Conservation (phyloP, 2,113 vertebrate genomes). For the Zosterops hypoxanthus region DNA sequence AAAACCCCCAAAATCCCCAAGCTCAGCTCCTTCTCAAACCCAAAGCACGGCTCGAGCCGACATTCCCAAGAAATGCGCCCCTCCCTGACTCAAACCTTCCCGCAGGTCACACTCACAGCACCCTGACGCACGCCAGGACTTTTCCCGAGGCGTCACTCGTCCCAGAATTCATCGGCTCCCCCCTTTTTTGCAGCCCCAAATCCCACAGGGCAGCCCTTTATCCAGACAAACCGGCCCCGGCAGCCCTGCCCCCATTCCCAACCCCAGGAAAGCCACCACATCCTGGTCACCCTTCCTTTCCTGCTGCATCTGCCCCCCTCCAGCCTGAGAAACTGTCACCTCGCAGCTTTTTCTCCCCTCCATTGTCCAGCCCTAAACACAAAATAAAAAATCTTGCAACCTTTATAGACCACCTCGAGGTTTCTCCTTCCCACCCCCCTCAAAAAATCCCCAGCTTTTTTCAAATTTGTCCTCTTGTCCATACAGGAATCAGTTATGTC, state of each 20-base stretch:
- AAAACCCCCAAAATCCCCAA: neutral
- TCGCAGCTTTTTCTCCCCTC: neutral
- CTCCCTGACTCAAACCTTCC: neutral
- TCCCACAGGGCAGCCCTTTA: neutral
- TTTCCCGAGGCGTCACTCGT: neutral
- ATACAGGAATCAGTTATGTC: no score
- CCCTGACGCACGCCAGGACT: neutral
- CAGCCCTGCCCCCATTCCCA: slow-evolving; percentile 9
- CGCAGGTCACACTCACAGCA: neutral
- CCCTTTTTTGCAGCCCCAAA: neutral
- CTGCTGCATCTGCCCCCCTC: neutral
- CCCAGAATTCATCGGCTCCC: neutral
- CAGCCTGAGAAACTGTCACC: neutral
- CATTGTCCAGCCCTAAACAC: neutral
- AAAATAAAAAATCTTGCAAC: neutral
- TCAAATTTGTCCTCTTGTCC: neutral
- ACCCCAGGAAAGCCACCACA: slow-evolving; percentile 46
- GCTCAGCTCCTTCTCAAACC: neutral
- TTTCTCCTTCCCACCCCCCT: no score
- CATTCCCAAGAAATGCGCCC: neutral
- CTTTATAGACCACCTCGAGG: neutral
- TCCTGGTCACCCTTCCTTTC: slow-evolving; percentile 28
- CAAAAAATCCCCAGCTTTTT: neutral
- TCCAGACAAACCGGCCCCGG: neutral
- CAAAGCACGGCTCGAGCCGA: neutral